These are phyloP conservation scores for Papilio elwesi DNA, from an alignment of 2,888 invertebrate species.

Conservation along the genomic window DNA sequence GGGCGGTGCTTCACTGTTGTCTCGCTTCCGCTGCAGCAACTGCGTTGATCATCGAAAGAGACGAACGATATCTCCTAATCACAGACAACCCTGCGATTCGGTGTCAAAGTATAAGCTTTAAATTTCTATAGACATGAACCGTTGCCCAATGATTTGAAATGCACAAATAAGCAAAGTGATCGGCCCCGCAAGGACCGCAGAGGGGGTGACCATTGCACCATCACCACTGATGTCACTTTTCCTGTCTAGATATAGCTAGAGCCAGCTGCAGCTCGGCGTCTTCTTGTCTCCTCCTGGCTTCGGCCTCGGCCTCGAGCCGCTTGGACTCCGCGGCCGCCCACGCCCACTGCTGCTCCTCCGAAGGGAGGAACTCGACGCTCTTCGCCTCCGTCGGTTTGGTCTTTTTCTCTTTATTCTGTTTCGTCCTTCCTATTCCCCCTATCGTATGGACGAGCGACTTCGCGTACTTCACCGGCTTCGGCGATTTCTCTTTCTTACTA, in stretches of 20 bases:
- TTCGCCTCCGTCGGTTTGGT: slow-evolving; percentile 55
- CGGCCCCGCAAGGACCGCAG: not conserved
- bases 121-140: not conserved
- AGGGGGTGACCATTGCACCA: not conserved
- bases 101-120: not conserved
- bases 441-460: slow-evolving; percentile 77
- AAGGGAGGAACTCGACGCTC: slow-evolving; percentile 64
- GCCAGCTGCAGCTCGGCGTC: slow-evolving; percentile 90
- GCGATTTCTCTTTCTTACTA: slow-evolving; percentile 77
- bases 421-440: slow-evolving; percentile 73
- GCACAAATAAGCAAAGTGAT: slow-evolving; percentile 19
- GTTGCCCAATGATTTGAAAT: slow-evolving; percentile 36
- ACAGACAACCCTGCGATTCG: not conserved
- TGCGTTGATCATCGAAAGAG: not conserved
- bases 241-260: slow-evolving; percentile 86
- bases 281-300: slow-evolving; percentile 85
- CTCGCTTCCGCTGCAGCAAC: not conserved
- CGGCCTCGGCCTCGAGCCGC: slow-evolving; percentile 85
- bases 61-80: not conserved
- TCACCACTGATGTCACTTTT: slow-evolving; percentile 61
- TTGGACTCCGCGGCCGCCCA: slow-evolving; percentile 90
- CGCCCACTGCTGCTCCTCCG: slow-evolving; percentile 88
- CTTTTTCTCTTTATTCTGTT: slow-evolving; percentile 69
- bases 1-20: not conserved
- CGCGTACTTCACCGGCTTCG: slow-evolving; percentile 77